Base-by-base conservation (phyloP, 1,140 invertebrate species). In the Drosophila kanapiae region DNA sequence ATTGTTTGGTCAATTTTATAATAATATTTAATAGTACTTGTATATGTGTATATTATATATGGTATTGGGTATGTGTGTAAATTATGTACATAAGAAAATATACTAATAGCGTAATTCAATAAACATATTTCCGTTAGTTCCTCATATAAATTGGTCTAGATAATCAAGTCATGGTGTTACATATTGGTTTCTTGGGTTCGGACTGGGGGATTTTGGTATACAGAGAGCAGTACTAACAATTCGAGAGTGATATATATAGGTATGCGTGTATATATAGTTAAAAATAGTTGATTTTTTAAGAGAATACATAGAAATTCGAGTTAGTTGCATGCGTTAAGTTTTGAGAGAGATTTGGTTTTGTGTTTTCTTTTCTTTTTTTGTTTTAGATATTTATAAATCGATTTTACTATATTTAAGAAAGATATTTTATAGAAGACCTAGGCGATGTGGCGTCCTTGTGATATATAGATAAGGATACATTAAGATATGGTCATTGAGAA, bases 1-100 rank as follows among this genome's bases (percentile, higher is more conserved):
- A 91, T 91, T 91, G 84, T 86, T 91, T 91, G 88, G 88, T 91
- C 88, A 88, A 87, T 91, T 86, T 80, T 81, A 65, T 67, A 67
- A 67, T 69, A 75, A 29, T 68, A 78, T 71, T 83, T 64, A 64
- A 67, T 68, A 64, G 45, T 78, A 67, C 42, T 60, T 80, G 65
- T 80, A 58, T 72, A 42, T 60, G 40, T 60, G 37, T 60, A 62
- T 47, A 58, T 57, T 59, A 57, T 78, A 49, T 70, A 63, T 54
- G 64, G 57, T 74, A 63, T 64, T 63, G 64, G 57, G 75, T 61
- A 69, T 45, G 49, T 54, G 75, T 59, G 75, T 82, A 82, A 72
- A 72, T 71, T 84, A 80, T 84, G 67, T 88, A 88, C 84, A 88
- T 79, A 81, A 81, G 78, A 85, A 90, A 85, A 90, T 90, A 87